Evolutionary conservation across 1,140 invertebrate genomes (phyloP).

Genomic region (Phocides pigmalion): DNA sequence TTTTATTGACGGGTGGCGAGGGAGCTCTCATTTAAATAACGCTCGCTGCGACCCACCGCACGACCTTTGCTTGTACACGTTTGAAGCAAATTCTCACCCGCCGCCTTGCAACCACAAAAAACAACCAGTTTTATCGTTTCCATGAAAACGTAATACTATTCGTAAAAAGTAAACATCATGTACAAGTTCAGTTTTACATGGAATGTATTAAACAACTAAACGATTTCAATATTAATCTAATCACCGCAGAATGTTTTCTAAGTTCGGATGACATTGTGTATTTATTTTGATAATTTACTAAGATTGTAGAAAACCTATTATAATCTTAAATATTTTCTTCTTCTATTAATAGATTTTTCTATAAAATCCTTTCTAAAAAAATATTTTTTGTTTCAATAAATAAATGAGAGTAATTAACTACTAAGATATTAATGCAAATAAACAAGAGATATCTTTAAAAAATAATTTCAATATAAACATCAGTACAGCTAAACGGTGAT

Average conservation of each 20-base stretch:
- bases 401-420: too few relatives aligned
- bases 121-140: neutral
- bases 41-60: slow-evolving; percentile 41
- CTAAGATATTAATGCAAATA: too few relatives aligned
- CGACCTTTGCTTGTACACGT: slow-evolving; percentile 29
- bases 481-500: slow-evolving; percentile 2
- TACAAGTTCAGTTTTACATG: neutral
- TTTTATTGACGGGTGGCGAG: slow-evolving; percentile 80
- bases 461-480: slow-evolving; percentile 17
- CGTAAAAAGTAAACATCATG: neutral
- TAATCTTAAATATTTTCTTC: too few relatives aligned
- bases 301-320: too few relatives aligned
- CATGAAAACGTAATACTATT: neutral
- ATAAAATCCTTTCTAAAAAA: too few relatives aligned
- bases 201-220: too few relatives aligned
- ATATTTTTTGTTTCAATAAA: too few relatives aligned
- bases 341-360: too few relatives aligned
- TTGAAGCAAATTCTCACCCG: slow-evolving; percentile 24
- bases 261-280: too few relatives aligned
- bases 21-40: slow-evolving; percentile 78
- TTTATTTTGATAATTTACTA: too few relatives aligned
- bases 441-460: neutral
- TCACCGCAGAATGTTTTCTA: too few relatives aligned
- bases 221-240: too few relatives aligned
- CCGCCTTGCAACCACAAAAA: slow-evolving; percentile 15